Percentiles rank a stretch among this genome's conserved stretches.
Evolutionary conservation across 2,797 vertebrate genomes (phyloP).

Genomic region (Galaxias olidus): DNA sequence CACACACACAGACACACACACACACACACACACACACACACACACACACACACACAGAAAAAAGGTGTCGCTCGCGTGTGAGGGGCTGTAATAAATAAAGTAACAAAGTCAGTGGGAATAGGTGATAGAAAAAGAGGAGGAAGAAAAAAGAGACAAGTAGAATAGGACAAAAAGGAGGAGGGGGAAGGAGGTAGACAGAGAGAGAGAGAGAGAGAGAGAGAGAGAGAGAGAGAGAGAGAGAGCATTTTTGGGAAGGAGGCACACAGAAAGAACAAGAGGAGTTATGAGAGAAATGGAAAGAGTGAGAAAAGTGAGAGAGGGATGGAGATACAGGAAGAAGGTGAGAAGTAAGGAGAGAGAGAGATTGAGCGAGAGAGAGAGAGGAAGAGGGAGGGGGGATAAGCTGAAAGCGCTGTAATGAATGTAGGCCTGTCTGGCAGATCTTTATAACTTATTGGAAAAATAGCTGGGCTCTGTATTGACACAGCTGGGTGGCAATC

Average conservation of each 20-base stretch:
- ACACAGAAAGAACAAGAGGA: slow-evolving; percentile 2
- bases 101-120: slow-evolving; percentile 32
- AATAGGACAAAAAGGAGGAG: not conserved
- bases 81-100: no score
- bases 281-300: slow-evolving; percentile 4
- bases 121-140: slow-evolving; percentile 23
- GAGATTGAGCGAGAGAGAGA: slow-evolving; percentile 12
- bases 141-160: not conserved
- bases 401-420: slow-evolving; percentile 83
- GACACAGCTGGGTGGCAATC: slow-evolving; percentile 93
- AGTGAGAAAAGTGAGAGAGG: slow-evolving; percentile 1
- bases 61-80: no score
- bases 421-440: slow-evolving; percentile 81
- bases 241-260: not conserved
- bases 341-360: not conserved
- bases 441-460: slow-evolving; percentile 97
- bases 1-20: no score
- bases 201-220: slow-evolving; percentile 2
- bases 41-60: no score
- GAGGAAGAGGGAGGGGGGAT: slow-evolving; percentile 30
- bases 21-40: no score
- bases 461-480: slow-evolving; percentile 93
- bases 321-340: slow-evolving; percentile 45
- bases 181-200: not conserved
- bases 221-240: not conserved